phyloP scores from a whole-genome alignment of 2,888 invertebrate species.

The Elegia similella region DNA sequence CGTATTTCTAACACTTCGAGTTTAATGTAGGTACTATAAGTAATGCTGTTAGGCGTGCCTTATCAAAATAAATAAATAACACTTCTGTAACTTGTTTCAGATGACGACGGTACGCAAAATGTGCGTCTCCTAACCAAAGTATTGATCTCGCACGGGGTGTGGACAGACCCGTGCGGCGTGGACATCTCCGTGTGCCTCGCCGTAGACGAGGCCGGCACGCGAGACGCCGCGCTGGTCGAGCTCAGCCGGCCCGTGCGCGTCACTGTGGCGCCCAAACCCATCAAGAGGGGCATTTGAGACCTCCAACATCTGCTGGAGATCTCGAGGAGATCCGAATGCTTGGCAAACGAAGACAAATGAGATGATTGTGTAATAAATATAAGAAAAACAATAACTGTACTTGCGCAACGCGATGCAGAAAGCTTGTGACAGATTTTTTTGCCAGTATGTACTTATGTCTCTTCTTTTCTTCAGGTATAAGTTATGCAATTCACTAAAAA shows the following conservation, averaged over 20 bases:
- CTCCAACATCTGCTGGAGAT: conserved; percentile 3
- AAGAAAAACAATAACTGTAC: too few species aligned
- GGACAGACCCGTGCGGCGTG: conserved; percentile 95
- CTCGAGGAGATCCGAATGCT: background rate
- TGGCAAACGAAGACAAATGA: background rate
- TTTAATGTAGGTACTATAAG: too few species aligned
- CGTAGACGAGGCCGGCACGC: conserved; percentile 77
- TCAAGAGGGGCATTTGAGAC: conserved; percentile 87
- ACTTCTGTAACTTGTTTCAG: conserved; percentile 44
- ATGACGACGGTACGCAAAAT: conserved; percentile 79
- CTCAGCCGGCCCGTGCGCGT: conserved; percentile 93
- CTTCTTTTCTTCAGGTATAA: too few species aligned
- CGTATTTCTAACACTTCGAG: too few species aligned
- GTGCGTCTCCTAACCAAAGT: conserved; percentile 92
- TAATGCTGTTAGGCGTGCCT: too few species aligned
- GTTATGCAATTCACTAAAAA: too few species aligned
- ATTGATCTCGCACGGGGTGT: conserved; percentile 93
- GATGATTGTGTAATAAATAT: background rate
- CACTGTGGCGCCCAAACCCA: conserved; percentile 93
- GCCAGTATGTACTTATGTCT: too few species aligned
- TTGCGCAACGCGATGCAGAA: too few species aligned
- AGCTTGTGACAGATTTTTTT: too few species aligned
- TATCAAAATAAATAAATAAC: too few species aligned
- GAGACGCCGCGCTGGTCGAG: conserved; percentile 83
- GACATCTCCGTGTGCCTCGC: conserved; percentile 92